A percentile compares a stretch with the other conserved stretches of the same genome.
These are phyloP conservation scores for Morpho helenor DNA, from an alignment of 2,888 invertebrate genomes.

Conservation along the genomic window DNA sequence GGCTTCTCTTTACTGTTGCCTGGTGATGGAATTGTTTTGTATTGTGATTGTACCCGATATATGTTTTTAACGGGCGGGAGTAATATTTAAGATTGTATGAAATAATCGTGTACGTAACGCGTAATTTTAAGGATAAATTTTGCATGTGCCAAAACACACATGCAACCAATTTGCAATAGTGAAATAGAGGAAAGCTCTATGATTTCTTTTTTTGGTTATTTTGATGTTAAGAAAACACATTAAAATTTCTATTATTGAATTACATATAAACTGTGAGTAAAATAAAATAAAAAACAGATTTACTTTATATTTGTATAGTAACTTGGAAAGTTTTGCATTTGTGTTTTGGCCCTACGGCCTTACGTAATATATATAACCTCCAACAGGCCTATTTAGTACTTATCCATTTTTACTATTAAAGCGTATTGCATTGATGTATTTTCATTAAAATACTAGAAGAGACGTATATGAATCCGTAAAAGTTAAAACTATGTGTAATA, in stretches of 20 bases:
- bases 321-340: conserved; percentile 9
- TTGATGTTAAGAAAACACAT: too few relatives aligned
- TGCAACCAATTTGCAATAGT: neutral
- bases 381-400: conserved; percentile 42
- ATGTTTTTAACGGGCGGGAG: conserved; percentile 23
- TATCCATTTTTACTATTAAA: conserved; percentile 52
- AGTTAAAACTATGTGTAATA: too few relatives aligned
- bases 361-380: conserved; percentile 17
- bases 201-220: too few relatives aligned
- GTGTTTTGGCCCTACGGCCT: conserved; percentile 20
- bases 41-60: conserved; percentile 31
- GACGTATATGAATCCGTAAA: too few relatives aligned
- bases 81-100: conserved; percentile 29
- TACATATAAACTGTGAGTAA: too few relatives aligned
- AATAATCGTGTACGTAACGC: conserved; percentile 38
- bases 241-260: too few relatives aligned
- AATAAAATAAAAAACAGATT: too few relatives aligned
- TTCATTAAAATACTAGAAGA: too few relatives aligned
- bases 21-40: conserved; percentile 32
- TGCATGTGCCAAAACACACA: conserved; percentile 37
- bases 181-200: too few relatives aligned
- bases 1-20: conserved; percentile 29
- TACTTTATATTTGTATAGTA: neutral
- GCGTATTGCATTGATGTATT: conserved; percentile 29
- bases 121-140: conserved; percentile 33